Evolutionary conservation across 1,140 invertebrate genomes (phyloP), one percentile per base, ranked within the genome.

Genomic region (Aphelenchoides besseyi): DNA sequence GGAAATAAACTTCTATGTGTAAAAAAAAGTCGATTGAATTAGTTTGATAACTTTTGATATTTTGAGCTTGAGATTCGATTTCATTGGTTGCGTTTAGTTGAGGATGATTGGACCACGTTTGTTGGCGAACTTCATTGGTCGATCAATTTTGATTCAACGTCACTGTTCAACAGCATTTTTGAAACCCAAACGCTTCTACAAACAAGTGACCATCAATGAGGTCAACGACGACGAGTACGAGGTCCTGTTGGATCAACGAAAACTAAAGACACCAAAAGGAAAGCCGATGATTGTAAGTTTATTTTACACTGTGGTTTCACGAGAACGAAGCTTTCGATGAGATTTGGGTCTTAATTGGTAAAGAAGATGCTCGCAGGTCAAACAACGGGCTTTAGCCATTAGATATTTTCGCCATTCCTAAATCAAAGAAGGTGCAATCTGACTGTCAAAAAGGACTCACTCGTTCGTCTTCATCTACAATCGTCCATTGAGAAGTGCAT

Each of bases 181-280:
- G 23, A 75, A 74, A 29, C 70, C 70, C 16, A 41, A 55, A 16
- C 30, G 41, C 5, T 72, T 72, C 69, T 72, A 72, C 69, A 72
- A 72, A 28, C 16, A 73, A 61, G 70, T 72, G 5, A 26, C 28
- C 0, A 35, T 72, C 16, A 35, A 73, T 18, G 28, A 71, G 0
- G 69, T n/a, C 1, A 12, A 71, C 61, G 29, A 69, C 2, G 33
- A 54, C 1, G 23, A 37, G 28, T 70, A 36, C 70, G 73, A 37
- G 26, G 70, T 74, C 32, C 30, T 48, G 32, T 68, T 74, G 9
- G 73, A 74, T n/a, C 52, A 74, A 23, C 29, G 59, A 33, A 54
- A 66, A 3, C 57, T 74, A 18, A 72, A 72, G 29, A 74, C 48
- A 32, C 71, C 73, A 1, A 33, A 32, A 37, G 75, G 75, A 1